Evolutionary conservation across 1,140 invertebrate genomes (phyloP), one percentile per base, ranked within the genome.

Genomic region (Mamestra configurata): DNA sequence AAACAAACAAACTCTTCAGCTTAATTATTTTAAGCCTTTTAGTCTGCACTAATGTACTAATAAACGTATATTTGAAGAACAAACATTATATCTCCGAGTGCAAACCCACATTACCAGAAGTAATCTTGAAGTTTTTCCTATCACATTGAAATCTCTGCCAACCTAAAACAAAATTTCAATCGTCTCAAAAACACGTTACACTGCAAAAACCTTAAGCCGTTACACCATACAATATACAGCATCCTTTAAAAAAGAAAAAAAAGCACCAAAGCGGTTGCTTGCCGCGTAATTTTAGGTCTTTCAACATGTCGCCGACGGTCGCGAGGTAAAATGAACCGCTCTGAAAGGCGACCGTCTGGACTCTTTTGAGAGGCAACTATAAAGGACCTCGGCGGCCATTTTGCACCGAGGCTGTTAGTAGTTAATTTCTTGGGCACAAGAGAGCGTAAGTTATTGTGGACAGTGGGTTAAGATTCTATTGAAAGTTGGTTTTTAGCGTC

Each of bases 241-340:
- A 64, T 15, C n/a, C 2, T 77, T 46, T n/a, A 31, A 40, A 37
- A 13, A 37, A 35, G 24, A 70, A 78, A 78, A 46, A 78, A 55
- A 68, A 31, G 3, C 40, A 53, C 22, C 22, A 70, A 78, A 77
- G 76, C 61, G 24, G 64, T 78, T 46, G 64, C 51, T 68, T 43
- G 20, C 59, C 77, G 31, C 75, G 77, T 79, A 79, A 79, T 79
- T 79, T 79, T 79, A 79, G 68, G 77, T 79, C 77, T 79, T 79
- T 79, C 68, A 79, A 79, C 51, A 61, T 72, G 68, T 61, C 49
- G 77, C 1, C 77, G 66, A 71, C 68, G 53, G 53, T 79, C 68
- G 70, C 53, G 37, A 24, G 68, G 77, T 27, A 79, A 79, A 79
- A 79, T 79, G 77, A 79, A 72, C 40, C 77, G 37, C 37, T 61